phyloP scores from a whole-genome alignment of 2,888 invertebrate species.

The Himalopsyche kuldschensis region DNA sequence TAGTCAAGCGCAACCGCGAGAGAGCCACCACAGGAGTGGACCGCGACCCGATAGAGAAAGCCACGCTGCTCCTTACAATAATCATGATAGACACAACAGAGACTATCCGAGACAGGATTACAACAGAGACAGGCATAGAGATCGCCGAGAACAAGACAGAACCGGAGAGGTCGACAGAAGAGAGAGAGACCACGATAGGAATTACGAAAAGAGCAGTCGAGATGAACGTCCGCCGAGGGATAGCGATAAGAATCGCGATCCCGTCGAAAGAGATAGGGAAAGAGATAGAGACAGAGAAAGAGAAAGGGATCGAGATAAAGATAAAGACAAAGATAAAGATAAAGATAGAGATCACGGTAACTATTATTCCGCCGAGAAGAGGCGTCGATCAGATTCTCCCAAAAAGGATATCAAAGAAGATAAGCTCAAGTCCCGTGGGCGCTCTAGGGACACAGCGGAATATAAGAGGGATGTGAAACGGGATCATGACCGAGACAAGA shows the following conservation, averaged over 20 bases:
- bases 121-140: constrained; percentile 45
- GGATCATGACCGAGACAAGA: constrained; percentile 46
- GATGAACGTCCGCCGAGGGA: constrained; percentile 42
- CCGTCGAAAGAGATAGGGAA: constrained; percentile 50
- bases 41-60: constrained; percentile 15
- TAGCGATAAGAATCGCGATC: constrained; percentile 51
- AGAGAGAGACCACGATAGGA: constrained; percentile 48
- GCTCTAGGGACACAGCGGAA: constrained; percentile 51
- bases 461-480: constrained; percentile 45
- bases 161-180: constrained; percentile 49
- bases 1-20: constrained; percentile 9
- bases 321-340: constrained; percentile 43
- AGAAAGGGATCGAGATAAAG: constrained; percentile 50
- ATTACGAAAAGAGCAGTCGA: constrained; percentile 39
- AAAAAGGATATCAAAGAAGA: constrained; percentile 49
- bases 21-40: constrained; percentile 16
- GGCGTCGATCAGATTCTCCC: constrained; percentile 43
- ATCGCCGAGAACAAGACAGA: constrained; percentile 43
- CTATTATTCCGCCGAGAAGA: constrained; percentile 32
- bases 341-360: constrained; percentile 29
- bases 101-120: constrained; percentile 47
- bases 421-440: constrained; percentile 47
- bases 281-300: constrained; percentile 49
- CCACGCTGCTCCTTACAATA: background rate
- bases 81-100: constrained; percentile 43